Evolutionary conservation across 2,888 invertebrate genomes (phyloP).

Genomic region (Xestia sexstrigata): DNA sequence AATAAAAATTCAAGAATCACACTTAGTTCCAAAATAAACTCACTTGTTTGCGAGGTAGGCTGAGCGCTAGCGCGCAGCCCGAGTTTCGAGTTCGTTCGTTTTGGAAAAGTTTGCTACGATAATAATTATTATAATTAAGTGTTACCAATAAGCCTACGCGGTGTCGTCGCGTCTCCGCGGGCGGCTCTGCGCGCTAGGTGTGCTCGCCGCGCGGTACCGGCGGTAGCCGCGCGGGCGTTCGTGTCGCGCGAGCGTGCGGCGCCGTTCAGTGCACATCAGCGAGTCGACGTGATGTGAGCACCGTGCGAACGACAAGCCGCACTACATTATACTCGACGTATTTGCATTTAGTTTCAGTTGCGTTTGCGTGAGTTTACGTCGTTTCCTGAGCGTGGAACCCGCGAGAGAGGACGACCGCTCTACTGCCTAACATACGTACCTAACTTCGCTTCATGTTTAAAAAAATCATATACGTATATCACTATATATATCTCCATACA

Average conservation of each 20-base stretch:
- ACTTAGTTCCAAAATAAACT: conserved; percentile 94
- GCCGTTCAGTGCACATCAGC: conserved; percentile 48
- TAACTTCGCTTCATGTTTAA: conserved; percentile 90
- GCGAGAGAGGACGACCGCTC: conserved; percentile 89
- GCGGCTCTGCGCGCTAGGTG: conserved; percentile 74
- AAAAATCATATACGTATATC: conserved; percentile 91
- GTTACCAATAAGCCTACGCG: conserved; percentile 91
- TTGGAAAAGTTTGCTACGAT: conserved; percentile 91
- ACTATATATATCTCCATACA: conserved; percentile 91
- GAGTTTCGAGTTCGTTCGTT: conserved; percentile 91
- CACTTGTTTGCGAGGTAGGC: conserved; percentile 94
- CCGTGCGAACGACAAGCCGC: conserved; percentile 64
- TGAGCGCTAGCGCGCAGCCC: conserved; percentile 90
- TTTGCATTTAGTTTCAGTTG: conserved; percentile 60
- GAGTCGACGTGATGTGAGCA: conserved; percentile 63
- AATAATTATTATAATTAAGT: conserved; percentile 90
- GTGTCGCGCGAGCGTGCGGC: conserved; percentile 60
- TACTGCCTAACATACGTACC: conserved; percentile 90
- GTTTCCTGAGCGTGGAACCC: conserved; percentile 76
- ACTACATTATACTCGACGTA: conserved; percentile 53
- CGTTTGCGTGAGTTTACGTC: conserved; percentile 67
- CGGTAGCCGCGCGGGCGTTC: conserved; percentile 50
- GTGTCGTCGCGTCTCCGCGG: conserved; percentile 88
- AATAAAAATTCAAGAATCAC: conserved; percentile 93
- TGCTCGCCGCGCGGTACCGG: conserved; percentile 66